Conservation (phyloP, 2,888 invertebrate genomes). For the Galeruca laticollis region DNA sequence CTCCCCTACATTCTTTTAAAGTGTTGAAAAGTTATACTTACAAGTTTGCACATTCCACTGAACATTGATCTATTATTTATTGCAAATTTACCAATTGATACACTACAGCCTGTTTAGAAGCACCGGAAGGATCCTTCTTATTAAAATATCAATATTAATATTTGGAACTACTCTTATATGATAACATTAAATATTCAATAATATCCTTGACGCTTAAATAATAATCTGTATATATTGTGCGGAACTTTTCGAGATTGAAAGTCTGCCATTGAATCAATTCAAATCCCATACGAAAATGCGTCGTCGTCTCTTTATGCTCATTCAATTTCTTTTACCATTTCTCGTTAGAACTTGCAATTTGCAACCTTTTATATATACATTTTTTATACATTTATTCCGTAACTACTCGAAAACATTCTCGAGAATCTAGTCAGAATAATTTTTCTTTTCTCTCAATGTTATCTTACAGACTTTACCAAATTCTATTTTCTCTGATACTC, state of each 20-base stretch:
- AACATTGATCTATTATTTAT: too few relatives aligned
- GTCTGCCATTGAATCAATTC: background rate
- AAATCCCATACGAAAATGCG: background rate
- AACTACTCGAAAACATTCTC: conserved; percentile 26
- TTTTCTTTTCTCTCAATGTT: conserved; percentile 27
- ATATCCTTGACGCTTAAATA: too few relatives aligned
- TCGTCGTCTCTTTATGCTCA: background rate
- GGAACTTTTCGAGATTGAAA: background rate
- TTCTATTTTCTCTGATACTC: conserved; percentile 28
- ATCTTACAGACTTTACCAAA: conserved; percentile 25
- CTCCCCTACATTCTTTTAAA: too few relatives aligned
- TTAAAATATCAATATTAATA: too few relatives aligned
- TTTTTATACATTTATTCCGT: conserved; percentile 28
- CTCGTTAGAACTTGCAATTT: conserved; percentile 3
- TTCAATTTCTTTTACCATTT: background rate
- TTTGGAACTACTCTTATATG: too few relatives aligned
- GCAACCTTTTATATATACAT: conserved; percentile 24
- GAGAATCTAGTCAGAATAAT: conserved; percentile 22
- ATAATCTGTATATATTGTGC: background rate
- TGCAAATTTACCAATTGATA: too few relatives aligned
- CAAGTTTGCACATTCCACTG: too few relatives aligned
- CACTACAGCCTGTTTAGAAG: too few relatives aligned
- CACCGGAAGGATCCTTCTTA: too few relatives aligned
- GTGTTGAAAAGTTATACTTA: too few relatives aligned
- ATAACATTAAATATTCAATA: too few relatives aligned